Base-by-base conservation (phyloP, 2,888 invertebrate species). In the Apodemia mormo region DNA sequence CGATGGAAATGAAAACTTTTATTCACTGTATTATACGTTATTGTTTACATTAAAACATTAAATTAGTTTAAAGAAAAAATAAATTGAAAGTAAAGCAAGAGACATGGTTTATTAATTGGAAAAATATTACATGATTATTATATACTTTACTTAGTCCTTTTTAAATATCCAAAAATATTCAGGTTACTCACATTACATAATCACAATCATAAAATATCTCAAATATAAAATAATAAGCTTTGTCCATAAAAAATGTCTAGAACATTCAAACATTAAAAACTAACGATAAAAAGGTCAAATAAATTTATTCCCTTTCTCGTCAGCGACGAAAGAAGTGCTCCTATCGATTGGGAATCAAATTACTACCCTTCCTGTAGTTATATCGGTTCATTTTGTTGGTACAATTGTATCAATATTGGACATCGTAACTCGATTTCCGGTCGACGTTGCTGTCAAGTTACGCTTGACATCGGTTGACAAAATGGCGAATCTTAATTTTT, bases 321-420 rank as follows among this genome's bases (percentile, higher is more conserved):
- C 76, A 73, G 45, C 76, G 74, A 72, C 72, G 74, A 80, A 80
- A 79, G 75, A 84, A 74, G 71, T 72, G 72, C 71, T 72, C 71
- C 80, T 84, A 84, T 84, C 81, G 79, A 77, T 78, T 73, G 77
- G 75, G 82, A 87, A 86, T 87, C 78, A 79, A 87, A 85, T 88
- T 86, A 87, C 82, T 79, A 80, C 74, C 79, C 82, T 81, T 81
- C 82, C 81, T 78, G 77, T 85, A 83, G 84, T 85, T 85, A 84
- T 82, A 82, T 83, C 80, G 79, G 80, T 85, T 85, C 84, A 82
- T 85, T 88, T 82, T 85, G 87, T 87, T 87, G 83, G 84, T 82
- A 86, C 86, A 87, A 89, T 89, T 89, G 86, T 89, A 88, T 89
- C 88, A 88, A 89, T 89, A 90, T 90, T 89, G 89, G 86, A 85